Conservation (phyloP, 2,888 invertebrate species). For the Alsophila aescularia region DNA sequence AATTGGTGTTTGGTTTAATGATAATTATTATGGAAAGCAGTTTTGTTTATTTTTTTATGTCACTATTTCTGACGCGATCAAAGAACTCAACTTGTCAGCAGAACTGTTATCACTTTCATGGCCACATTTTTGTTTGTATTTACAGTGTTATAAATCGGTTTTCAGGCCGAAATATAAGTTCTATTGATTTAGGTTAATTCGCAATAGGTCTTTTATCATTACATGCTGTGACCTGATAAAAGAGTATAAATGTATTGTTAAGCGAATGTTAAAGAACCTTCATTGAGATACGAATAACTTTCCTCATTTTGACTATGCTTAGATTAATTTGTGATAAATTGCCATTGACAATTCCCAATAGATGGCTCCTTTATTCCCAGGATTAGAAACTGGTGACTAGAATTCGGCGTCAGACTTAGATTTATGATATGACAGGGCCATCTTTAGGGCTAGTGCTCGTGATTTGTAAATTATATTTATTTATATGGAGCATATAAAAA, state of each 20-base stretch:
- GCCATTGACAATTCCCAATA: conserved; percentile 47
- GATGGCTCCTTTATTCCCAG: conserved; percentile 37
- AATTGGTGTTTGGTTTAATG: conserved; percentile 42
- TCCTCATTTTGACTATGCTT: conserved; percentile 36
- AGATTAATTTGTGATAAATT: conserved; percentile 52
- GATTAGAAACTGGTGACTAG: neutral
- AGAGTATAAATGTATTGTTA: conserved; percentile 27
- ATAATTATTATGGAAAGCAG: conserved; percentile 18
- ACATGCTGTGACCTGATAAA: conserved; percentile 25
- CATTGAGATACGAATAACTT: conserved; percentile 4
- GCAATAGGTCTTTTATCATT: conserved; percentile 22
- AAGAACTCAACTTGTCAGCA: neutral
- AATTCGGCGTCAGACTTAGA: neutral
- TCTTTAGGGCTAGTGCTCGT: neutral
- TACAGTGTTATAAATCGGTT: neutral
- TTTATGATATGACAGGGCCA: neutral
- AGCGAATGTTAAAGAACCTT: conserved; percentile 12
- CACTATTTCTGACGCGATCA: neutral
- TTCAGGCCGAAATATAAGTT: neutral
- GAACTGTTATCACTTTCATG: neutral
- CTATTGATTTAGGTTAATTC: conserved; percentile 10
- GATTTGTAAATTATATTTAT: neutral
- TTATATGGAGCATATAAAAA: neutral
- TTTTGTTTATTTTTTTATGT: conserved; percentile 15
- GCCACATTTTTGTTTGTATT: conserved; percentile 1